phyloP scores from a whole-genome alignment of 1,140 invertebrate species.

The Stratiolaelaps scimitus region DNA sequence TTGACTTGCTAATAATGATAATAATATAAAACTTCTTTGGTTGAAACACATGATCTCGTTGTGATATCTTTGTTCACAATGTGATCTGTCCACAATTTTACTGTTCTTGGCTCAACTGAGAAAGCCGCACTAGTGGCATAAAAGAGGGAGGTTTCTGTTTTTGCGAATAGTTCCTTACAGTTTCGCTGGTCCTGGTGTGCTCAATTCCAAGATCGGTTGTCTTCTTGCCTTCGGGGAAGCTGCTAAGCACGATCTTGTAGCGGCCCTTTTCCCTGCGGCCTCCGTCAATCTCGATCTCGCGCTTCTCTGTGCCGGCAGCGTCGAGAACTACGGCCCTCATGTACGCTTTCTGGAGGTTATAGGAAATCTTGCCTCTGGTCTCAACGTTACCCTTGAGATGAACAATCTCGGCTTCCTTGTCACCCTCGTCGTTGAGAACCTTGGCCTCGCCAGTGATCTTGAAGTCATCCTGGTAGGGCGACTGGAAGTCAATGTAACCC shows the following conservation, averaged over 20 bases:
- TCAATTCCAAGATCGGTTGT: slow-evolving; percentile 26
- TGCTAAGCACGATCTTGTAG: slow-evolving; percentile 17
- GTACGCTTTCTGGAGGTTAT: slow-evolving; percentile 4
- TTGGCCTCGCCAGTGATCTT: slow-evolving; percentile 15
- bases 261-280: slow-evolving; percentile 21
- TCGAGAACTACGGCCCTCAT: slow-evolving; percentile 11
- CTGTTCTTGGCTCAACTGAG: background rate
- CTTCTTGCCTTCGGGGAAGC: slow-evolving; percentile 19
- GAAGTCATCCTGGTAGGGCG: slow-evolving; percentile 12
- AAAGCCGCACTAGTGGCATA: too few species aligned
- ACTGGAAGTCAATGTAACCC: slow-evolving; percentile 12
- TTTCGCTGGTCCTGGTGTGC: slow-evolving; percentile 18
- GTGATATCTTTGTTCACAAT: too few species aligned
- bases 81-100: too few species aligned
- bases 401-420: slow-evolving; percentile 26
- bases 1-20: too few species aligned
- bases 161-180: background rate
- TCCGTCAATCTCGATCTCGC: slow-evolving; percentile 21
- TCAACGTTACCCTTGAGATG: slow-evolving; percentile 7
- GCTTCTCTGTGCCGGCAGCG: background rate
- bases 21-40: too few species aligned
- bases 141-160: background rate
- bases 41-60: too few species aligned
- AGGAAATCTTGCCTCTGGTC: slow-evolving; percentile 22
- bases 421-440: slow-evolving; percentile 9